A percentile compares a stretch with the other conserved stretches of the same genome.
Conservation (phyloP, 2,888 invertebrate species). For the Parnassius mnemosyne region DNA sequence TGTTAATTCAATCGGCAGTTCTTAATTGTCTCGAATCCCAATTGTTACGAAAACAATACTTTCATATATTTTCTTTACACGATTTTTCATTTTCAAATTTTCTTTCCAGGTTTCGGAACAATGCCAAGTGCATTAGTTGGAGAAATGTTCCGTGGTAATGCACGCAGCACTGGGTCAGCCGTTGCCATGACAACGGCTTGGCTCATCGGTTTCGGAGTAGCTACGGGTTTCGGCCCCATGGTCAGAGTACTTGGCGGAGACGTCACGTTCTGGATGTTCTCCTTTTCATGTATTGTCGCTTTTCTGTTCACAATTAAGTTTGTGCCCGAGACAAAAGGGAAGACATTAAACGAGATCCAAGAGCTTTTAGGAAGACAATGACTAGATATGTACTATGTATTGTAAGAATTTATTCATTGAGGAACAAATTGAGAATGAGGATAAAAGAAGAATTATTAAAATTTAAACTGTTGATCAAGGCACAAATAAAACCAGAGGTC, state of each 20-base stretch:
- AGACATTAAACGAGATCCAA: slow-evolving; percentile 45
- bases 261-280: slow-evolving; percentile 46
- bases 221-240: slow-evolving; percentile 43
- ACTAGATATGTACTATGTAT: background rate
- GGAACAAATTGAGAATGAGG: too few species aligned
- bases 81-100: background rate
- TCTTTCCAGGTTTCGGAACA: slow-evolving; percentile 43
- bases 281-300: slow-evolving; percentile 39
- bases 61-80: background rate
- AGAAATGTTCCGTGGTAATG: slow-evolving; percentile 48
- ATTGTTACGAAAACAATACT: too few species aligned
- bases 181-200: slow-evolving; percentile 48
- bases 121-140: slow-evolving; percentile 47
- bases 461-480: too few species aligned
- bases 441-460: too few species aligned
- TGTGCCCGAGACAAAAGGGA: slow-evolving; percentile 51
- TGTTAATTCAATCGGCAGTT: too few species aligned
- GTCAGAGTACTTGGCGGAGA: slow-evolving; percentile 41
- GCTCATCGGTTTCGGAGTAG: slow-evolving; percentile 47
- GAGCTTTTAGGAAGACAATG: slow-evolving; percentile 35
- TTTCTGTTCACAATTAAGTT: slow-evolving; percentile 43
- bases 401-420: background rate
- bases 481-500: too few species aligned
- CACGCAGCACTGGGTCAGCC: slow-evolving; percentile 45
- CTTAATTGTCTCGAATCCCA: too few species aligned